These are phyloP conservation scores for Henicopernis longicauda DNA, from an alignment of 2,113 vertebrate genomes.

Conservation along the genomic window DNA sequence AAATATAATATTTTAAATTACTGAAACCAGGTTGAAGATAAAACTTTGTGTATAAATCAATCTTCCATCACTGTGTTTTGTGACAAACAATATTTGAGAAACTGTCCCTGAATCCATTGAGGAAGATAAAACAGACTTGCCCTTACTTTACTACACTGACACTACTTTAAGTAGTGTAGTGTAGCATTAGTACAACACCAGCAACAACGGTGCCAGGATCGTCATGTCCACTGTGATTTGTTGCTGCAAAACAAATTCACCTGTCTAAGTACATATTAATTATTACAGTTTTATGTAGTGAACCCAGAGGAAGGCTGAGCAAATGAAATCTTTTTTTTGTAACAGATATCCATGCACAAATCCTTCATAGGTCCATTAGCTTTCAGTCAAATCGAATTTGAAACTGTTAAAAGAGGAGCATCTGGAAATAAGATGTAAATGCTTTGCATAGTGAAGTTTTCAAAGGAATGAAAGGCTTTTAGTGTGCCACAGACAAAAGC, in stretches of 20 bases:
- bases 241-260: neutral
- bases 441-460: neutral
- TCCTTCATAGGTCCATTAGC: neutral
- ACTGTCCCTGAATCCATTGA: neutral
- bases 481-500: neutral
- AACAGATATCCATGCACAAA: neutral
- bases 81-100: neutral
- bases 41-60: neutral
- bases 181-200: neutral
- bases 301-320: neutral
- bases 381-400: neutral
- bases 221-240: neutral
- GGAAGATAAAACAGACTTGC: neutral
- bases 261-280: neutral
- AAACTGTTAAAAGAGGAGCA: neutral
- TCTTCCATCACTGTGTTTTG: neutral
- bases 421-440: neutral
- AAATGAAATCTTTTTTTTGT: neutral
- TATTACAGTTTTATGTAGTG: neutral
- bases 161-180: neutral
- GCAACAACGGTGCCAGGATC: neutral
- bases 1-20: neutral
- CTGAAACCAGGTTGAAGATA: neutral
- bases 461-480: neutral
- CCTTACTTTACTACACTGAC: neutral